Evolutionary conservation across 1,140 invertebrate genomes (phyloP), one percentile per base, ranked within the genome.

Genomic region (Sitophilus oryzae): DNA sequence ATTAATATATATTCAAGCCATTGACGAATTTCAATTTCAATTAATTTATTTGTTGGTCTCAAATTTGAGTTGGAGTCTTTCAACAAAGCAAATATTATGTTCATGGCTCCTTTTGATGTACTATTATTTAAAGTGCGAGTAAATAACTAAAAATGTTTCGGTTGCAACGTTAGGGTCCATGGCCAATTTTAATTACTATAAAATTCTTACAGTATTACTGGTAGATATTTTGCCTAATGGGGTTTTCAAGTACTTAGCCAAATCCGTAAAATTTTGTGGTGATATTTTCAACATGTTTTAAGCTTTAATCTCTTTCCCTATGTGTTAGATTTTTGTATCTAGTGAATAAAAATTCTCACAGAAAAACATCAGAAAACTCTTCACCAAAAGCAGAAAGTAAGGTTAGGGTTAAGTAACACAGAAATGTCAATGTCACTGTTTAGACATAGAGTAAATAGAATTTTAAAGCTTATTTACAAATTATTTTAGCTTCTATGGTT

Each of bases 1-100:
- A 67, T 46, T 14, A 66, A 16, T 14, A 38, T 57, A 62, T 69
- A 69, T 54, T 71, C 69, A 22, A 71, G 48, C 67, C 67, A 71
- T 42, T 71, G 67, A n/a, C 61, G 56, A 35, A 71, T 60, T 46
- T 66, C 48, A 8, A 62, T 64, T 46, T 61, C 55, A 43, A 69
- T 66, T 18, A 59, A 36, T 15, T 42, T 15, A 18, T 61, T 60
- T 43, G 40, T 56, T 9, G 43, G 54, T 18, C 42, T 41, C 49
- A 66, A 49, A 53, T 60, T 43, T 3, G 42, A 51, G 9, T 68
- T 66, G 0, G 63, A 61, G 52, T 64, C 51, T 15, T 63, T 62
- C 19, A 66, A 15, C 15, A 66, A 59, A 23, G 57, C 40, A 35
- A 62, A 56, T 36, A 67, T 52, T 48, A 66, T 70, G 42, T 65